Conservation (phyloP, 2,113 vertebrate genomes). For the Elephantulus edwardii region DNA sequence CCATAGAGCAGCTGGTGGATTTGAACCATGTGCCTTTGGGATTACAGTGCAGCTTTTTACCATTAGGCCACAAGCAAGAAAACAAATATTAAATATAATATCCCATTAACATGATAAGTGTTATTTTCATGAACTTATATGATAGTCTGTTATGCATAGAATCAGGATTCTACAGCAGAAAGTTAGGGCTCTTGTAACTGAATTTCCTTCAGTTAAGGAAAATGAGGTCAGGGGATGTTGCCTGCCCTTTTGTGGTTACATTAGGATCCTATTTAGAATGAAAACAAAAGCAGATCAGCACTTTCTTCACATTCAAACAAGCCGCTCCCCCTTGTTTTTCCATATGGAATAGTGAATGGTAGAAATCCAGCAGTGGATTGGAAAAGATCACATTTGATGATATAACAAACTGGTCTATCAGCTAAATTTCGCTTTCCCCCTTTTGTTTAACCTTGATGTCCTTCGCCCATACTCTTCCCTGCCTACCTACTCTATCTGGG, state of each 20-base stretch:
- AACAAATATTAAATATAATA: neutral
- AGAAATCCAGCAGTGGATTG: neutral
- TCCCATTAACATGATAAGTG: neutral
- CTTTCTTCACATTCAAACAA: neutral
- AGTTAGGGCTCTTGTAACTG: neutral
- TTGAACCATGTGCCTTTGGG: too few species aligned
- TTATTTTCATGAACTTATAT: neutral
- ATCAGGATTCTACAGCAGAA: conserved; percentile 30
- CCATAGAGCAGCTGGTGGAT: too few species aligned
- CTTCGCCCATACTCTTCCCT: neutral
- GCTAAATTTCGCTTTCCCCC: neutral
- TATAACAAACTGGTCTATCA: neutral
- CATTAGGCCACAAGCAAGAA: neutral
- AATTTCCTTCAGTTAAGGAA: neutral
- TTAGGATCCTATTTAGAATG: conserved; percentile 24
- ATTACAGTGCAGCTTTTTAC: too few species aligned
- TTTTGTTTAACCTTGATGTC: neutral
- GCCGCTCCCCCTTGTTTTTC: neutral
- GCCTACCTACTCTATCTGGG: neutral
- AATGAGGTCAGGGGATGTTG: conserved; percentile 10
- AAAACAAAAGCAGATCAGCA: conserved; percentile 43
- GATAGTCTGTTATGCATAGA: neutral
- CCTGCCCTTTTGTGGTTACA: neutral
- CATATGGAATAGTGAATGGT: neutral
- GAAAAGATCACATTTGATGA: neutral